Percentiles rank a stretch among this genome's conserved stretches.
Evolutionary conservation across 1,140 invertebrate species (phyloP).

Genomic region (Bombus superbus): DNA sequence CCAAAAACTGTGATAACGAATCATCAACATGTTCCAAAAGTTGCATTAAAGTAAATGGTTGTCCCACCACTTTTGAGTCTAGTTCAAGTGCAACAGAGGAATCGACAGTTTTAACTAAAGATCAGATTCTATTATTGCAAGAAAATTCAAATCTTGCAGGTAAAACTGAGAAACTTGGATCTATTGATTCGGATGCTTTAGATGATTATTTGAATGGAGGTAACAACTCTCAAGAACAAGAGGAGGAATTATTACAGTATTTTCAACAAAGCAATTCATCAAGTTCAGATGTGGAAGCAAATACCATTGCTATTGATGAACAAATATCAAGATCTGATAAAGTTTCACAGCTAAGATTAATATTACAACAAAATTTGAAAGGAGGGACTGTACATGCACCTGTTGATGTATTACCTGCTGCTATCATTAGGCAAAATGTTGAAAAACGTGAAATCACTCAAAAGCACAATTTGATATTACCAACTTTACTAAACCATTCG

Average conservation of each 20-base stretch:
- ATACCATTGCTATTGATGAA: slow-evolving; percentile 66
- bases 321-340: slow-evolving; percentile 84
- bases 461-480: slow-evolving; percentile 76
- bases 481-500: slow-evolving; percentile 75
- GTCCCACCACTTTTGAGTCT: slow-evolving; percentile 56
- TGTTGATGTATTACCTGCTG: slow-evolving; percentile 65
- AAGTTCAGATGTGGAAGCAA: slow-evolving; percentile 76
- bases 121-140: slow-evolving; percentile 71
- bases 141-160: slow-evolving; percentile 64
- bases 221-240: slow-evolving; percentile 90
- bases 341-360: slow-evolving; percentile 88
- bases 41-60: slow-evolving; percentile 70
- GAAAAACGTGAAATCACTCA: slow-evolving; percentile 70
- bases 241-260: slow-evolving; percentile 91
- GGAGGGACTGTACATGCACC: slow-evolving; percentile 76
- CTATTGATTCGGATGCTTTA: slow-evolving; percentile 89
- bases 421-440: slow-evolving; percentile 62
- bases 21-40: slow-evolving; percentile 62
- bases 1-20: slow-evolving; percentile 77
- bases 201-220: slow-evolving; percentile 90
- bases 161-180: slow-evolving; percentile 82
- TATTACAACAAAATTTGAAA: slow-evolving; percentile 88
- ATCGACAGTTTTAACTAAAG: slow-evolving; percentile 64
- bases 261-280: slow-evolving; percentile 85
- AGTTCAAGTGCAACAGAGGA: slow-evolving; percentile 46